Conservation (phyloP, 2,797 vertebrate species). For the Benthosema pterotum region DNA sequence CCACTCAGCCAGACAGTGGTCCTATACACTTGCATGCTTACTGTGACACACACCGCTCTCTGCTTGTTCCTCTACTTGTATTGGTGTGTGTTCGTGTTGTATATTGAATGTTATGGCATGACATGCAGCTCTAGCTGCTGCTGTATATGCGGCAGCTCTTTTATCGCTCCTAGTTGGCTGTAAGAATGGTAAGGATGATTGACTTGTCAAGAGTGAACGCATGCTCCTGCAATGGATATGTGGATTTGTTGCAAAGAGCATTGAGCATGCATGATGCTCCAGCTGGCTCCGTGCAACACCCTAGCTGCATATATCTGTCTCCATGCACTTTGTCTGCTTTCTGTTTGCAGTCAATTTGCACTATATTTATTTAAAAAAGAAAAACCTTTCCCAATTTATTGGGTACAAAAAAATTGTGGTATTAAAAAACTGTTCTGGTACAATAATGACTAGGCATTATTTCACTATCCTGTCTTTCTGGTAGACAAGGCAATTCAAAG, state of each 20-base stretch:
- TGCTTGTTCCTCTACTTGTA: slow-evolving; percentile 71
- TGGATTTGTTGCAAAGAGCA: slow-evolving; percentile 54
- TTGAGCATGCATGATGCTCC: slow-evolving; percentile 43
- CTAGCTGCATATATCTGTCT: slow-evolving; percentile 16
- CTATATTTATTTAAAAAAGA: too few species aligned
- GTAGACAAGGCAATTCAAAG: too few species aligned
- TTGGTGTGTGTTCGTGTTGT: slow-evolving; percentile 47
- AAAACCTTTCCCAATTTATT: too few species aligned
- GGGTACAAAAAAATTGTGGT: too few species aligned
- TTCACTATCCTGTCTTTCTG: too few species aligned
- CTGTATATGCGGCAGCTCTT: slow-evolving; percentile 58
- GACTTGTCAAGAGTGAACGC: slow-evolving; percentile 64
- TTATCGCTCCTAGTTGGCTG: slow-evolving; percentile 60
- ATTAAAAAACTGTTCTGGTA: too few species aligned
- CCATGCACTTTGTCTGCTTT: slow-evolving; percentile 50
- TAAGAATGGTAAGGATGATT: slow-evolving; percentile 62
- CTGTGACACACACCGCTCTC: slow-evolving; percentile 31
- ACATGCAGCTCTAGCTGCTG: slow-evolving; percentile 32
- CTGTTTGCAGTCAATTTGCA: slow-evolving; percentile 14
- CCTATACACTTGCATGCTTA: slow-evolving; percentile 28
- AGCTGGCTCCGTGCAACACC: slow-evolving; percentile 23
- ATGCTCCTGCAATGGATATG: slow-evolving; percentile 42
- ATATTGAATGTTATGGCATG: slow-evolving; percentile 53
- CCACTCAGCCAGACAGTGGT: slow-evolving; percentile 51
- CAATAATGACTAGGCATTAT: too few species aligned